Conservation (phyloP, 2,888 invertebrate genomes). For the Trachelus troglodyta region DNA sequence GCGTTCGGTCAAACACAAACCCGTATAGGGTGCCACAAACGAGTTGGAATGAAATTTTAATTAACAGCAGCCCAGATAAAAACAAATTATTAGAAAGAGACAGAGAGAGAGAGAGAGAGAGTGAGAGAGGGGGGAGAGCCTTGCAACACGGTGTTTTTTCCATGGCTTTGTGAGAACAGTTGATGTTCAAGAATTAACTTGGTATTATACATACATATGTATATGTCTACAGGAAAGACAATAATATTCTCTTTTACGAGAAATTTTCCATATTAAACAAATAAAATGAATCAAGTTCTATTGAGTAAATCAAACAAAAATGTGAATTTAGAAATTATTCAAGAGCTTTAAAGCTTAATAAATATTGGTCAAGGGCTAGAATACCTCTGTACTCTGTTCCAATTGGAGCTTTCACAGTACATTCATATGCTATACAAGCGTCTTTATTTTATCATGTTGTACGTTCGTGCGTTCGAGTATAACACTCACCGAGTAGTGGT, state of each 20-base stretch:
- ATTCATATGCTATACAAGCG: background rate
- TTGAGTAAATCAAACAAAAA: background rate
- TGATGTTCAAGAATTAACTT: too few relatives aligned
- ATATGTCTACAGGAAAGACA: background rate
- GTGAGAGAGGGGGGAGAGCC: too few relatives aligned
- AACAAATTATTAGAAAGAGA: too few relatives aligned
- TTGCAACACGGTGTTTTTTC: too few relatives aligned
- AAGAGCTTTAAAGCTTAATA: background rate
- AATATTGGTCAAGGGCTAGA: background rate
- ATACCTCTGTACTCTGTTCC: background rate
- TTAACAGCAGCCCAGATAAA: too few relatives aligned
- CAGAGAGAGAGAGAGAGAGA: too few relatives aligned
- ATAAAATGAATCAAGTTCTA: background rate
- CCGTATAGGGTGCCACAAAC: too few relatives aligned
- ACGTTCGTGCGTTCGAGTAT: background rate
- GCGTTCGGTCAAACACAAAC: too few relatives aligned
- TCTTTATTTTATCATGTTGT: background rate
- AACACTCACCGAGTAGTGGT: constrained; percentile 1
- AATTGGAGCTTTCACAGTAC: background rate
- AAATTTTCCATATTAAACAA: background rate
- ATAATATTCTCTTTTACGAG: background rate
- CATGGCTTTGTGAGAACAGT: too few relatives aligned
- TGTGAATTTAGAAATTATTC: background rate
- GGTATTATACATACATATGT: too few relatives aligned
- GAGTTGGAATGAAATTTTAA: too few relatives aligned